Evolutionary conservation across 2,888 invertebrate genomes (phyloP), one percentile per base, ranked within the genome.

Genomic region (Xylota sylvarum): DNA sequence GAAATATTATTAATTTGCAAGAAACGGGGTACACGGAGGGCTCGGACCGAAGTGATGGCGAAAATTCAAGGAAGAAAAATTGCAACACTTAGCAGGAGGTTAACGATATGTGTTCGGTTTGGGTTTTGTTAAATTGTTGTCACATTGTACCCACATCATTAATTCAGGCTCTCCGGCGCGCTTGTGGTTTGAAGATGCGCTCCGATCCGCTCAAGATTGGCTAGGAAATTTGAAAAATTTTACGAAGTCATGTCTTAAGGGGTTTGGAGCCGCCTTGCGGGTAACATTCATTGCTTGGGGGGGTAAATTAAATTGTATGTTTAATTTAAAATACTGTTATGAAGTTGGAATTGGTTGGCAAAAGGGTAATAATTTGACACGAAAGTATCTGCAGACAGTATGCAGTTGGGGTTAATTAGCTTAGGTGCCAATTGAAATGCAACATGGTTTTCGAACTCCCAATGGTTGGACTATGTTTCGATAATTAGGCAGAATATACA

Each of bases 51-150:
- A 19, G 40, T 48, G 58, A 72, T 74, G 74, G 74, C 35, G 55
- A 43, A 48, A 58, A 60, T 73, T 73, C 77, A 69, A 77, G 77
- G 73, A 86, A 86, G 86, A 86, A 82, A 86, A 82, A 86, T 86
- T 56, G 82, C 82, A 82, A 86, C 86, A 86, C 86, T 82, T 86
- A 86, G 86, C 82, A 82, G 82, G 86, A 86, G 86, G 86, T 86
- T 86, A 86, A 86, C 86, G 86, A 86, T 86, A 82, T 86, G 86
- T 86, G 77, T 86, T 86, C 64, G 82, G 67, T 82, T n/a, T 86
- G 69, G 76, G 73, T 86, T 86, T 86, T 86, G 82, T 86, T 72
- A 73, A 82, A 86, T 81, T 86, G 86, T 86, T 86, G 86, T 86
- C 86, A 86, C 86, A 77, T 82, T 78, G 82, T 82, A 78, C 67